phyloP scores from a whole-genome alignment of 2,888 invertebrate genomes.

The Coelinius sp. region DNA sequence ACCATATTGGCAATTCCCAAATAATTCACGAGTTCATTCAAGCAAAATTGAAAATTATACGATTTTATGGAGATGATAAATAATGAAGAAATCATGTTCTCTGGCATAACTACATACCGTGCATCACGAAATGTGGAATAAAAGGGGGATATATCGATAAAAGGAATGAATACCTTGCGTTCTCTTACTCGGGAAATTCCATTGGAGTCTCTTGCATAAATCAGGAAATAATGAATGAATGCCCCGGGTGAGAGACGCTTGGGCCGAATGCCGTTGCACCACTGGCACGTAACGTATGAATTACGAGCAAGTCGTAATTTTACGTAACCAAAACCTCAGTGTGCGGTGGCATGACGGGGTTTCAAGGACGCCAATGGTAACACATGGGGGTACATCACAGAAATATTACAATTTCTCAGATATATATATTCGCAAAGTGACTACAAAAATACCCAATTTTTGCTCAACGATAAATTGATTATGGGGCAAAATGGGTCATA shows the following conservation, averaged over 20 bases:
- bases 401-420: neutral
- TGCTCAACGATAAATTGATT: no score
- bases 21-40: neutral
- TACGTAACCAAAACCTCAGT: constrained; percentile 9
- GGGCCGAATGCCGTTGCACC: neutral
- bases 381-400: constrained; percentile 1
- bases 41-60: neutral
- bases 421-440: no score
- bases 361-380: constrained; percentile 3
- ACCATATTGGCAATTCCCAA: neutral
- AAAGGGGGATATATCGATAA: constrained; percentile 5
- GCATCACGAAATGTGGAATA: constrained; percentile 12
- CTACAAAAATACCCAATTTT: no score
- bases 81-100: constrained; percentile 10
- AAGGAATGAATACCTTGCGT: neutral
- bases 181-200: neutral
- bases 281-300: constrained; percentile 10
- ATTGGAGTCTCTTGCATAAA: constrained; percentile 4
- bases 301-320: constrained; percentile 10
- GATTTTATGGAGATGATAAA: neutral
- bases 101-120: constrained; percentile 1
- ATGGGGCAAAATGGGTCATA: no score
- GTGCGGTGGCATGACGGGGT: neutral
- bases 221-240: constrained; percentile 13
- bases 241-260: constrained; percentile 8